Percentiles rank a stretch among this genome's conserved stretches.
Evolutionary conservation across 2,888 invertebrate genomes (phyloP).

Genomic region (Chloroclystis v-ata): DNA sequence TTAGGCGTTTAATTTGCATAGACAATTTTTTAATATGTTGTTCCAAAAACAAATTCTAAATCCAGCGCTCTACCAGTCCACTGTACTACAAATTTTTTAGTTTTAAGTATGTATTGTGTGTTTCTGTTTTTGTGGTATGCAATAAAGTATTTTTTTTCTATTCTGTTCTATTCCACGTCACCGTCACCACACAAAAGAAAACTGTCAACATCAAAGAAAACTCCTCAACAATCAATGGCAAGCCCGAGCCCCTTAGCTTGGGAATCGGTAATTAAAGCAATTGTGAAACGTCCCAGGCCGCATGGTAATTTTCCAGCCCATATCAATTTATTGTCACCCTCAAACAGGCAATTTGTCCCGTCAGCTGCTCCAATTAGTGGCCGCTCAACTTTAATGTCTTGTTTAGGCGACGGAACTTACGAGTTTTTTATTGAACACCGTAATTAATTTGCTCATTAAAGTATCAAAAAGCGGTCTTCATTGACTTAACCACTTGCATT

Average conservation of each 20-base stretch:
- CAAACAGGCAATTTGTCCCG: conserved; percentile 69
- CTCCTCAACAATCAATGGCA: conserved; percentile 28
- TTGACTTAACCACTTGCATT: conserved; percentile 31
- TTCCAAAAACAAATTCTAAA: too few relatives aligned
- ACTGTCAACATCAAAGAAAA: conserved; percentile 1
- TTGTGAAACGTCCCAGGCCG: conserved; percentile 62
- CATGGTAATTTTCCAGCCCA: conserved; percentile 68
- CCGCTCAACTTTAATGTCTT: conserved; percentile 41
- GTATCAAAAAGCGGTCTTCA: conserved; percentile 17
- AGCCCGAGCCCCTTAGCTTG: conserved; percentile 34
- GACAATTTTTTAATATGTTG: too few relatives aligned
- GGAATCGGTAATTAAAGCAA: conserved; percentile 61
- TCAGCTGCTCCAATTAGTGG: conserved; percentile 63
- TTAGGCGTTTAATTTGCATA: too few relatives aligned
- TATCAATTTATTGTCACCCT: conserved; percentile 75
- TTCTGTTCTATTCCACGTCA: too few relatives aligned
- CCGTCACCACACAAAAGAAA: not conserved
- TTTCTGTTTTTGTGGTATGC: too few relatives aligned
- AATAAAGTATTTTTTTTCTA: too few relatives aligned
- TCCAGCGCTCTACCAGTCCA: too few relatives aligned
- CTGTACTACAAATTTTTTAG: too few relatives aligned
- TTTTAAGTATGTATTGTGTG: too few relatives aligned
- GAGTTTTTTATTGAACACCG: not conserved
- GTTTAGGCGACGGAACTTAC: conserved; percentile 35
- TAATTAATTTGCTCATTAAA: conserved; percentile 21